Evolutionary conservation across 2,888 invertebrate species (phyloP).

Genomic region (Latheticus oryzae): DNA sequence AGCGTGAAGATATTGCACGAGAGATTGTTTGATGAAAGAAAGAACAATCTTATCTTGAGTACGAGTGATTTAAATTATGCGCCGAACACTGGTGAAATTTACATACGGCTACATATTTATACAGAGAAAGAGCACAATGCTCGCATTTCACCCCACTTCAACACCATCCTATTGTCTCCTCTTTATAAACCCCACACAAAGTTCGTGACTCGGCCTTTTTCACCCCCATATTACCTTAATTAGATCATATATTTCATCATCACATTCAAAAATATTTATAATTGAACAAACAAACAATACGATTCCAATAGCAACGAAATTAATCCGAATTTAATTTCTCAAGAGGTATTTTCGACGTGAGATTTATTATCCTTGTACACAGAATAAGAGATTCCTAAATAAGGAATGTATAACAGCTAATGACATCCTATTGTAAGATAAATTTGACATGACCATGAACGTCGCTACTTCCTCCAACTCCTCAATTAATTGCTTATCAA

Average conservation of each 20-base stretch:
- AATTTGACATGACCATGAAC: slow-evolving; percentile 23
- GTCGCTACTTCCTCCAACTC: slow-evolving; percentile 18
- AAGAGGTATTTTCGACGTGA: slow-evolving; percentile 17
- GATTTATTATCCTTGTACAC: slow-evolving; percentile 10
- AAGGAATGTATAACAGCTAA: slow-evolving; percentile 18
- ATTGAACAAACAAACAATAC: no score
- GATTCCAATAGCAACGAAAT: slow-evolving; percentile 16
- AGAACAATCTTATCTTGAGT: slow-evolving; percentile 8
- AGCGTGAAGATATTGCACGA: slow-evolving; percentile 10
- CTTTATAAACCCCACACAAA: no score
- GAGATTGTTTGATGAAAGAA: slow-evolving; percentile 12
- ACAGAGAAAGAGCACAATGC: no score
- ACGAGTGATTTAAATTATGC: slow-evolving; percentile 7
- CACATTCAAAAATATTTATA: no score
- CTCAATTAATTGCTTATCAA: slow-evolving; percentile 30
- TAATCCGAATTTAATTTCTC: slow-evolving; percentile 20
- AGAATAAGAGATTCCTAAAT: slow-evolving; percentile 14
- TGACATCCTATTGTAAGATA: slow-evolving; percentile 24
- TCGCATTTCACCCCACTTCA: slow-evolving; percentile 2
- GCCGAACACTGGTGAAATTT: slow-evolving; percentile 1
- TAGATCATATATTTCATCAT: no score
- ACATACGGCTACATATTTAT: slow-evolving; percentile 6
- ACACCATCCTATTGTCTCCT: slow-evolving; percentile 8
- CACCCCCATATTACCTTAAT: no score
- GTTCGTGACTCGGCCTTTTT: slow-evolving; percentile 4